Base-by-base conservation (phyloP, 2,113 vertebrate species). In the Pteropus alecto region DNA sequence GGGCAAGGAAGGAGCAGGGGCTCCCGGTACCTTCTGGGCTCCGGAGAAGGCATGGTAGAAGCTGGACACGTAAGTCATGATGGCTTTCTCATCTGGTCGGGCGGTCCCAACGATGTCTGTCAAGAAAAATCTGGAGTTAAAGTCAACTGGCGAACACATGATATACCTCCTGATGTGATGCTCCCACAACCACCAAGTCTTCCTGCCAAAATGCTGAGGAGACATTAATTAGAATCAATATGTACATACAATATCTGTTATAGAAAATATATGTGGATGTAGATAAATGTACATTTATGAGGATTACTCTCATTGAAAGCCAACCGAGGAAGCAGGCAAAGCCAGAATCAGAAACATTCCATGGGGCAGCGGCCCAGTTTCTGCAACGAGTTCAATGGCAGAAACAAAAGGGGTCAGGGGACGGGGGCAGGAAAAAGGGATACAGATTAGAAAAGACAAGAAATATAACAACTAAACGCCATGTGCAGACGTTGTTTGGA, bases 21-120 rank as follows among this genome's bases (percentile, higher is more conserved):
- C 98, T 99, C 98, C 98, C 11, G 99, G 99, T 99, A 99, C 99
- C 99, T 99, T 99, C 99, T 99, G 99, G 98, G 99, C 99, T 99
- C 99, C 99, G 85, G 99, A 99, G 99, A 99, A 99, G 99, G 99
- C 99, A 96, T 99, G 99, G 99, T 99, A 99, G 99, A 99, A 99
- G 98, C 99, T 99, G 99, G 99, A 99, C 98, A 99, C 99, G 95
- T 99, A 99, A 98, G 99, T 99, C 99, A 99, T 99, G 99, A 99
- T 99, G 98, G 99, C 99, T 98, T 99, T 99, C 98, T 99, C 99
- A 96, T 99, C 99, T 18, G 99, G 99, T 95, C 99, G 99, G 98
- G 99, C 99, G 13, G 99, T 99, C 99, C 99, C 99, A 96, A 99
- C 99, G 96, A 99, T 99, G 99, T 99, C 99, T 99, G 99, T 96